These are phyloP conservation scores for Acanthiza pusilla DNA, from an alignment of 2,797 vertebrate species.

Conservation along the genomic window DNA sequence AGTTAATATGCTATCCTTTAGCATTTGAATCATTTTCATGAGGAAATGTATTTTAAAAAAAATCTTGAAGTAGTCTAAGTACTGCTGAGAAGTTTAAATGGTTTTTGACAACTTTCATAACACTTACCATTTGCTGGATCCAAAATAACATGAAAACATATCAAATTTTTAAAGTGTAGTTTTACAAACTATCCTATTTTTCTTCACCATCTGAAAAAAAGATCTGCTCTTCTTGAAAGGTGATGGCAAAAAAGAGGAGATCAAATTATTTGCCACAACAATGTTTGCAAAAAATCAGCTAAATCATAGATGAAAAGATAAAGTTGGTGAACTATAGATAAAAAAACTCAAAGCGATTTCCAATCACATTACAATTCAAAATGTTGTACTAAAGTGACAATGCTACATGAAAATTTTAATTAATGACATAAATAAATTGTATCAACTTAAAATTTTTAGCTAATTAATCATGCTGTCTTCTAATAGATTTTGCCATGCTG, in stretches of 20 bases:
- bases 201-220: neutral
- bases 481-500: neutral
- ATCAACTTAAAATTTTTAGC: neutral
- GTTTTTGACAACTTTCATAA: neutral
- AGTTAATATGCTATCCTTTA: neutral
- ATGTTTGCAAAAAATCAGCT: neutral
- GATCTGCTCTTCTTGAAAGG: neutral
- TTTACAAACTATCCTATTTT: neutral
- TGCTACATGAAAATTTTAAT: rapidly evolving
- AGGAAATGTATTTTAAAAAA: neutral
- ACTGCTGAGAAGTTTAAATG: neutral
- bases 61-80: neutral
- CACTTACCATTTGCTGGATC: neutral
- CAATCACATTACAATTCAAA: neutral
- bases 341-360: neutral
- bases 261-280: neutral
- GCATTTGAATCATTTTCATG: neutral
- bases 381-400: neutral
- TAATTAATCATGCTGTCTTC: neutral
- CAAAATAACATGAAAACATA: neutral
- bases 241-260: neutral
- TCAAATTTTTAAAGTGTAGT: neutral
- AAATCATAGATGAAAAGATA: neutral
- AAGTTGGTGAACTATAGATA: neutral
- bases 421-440: neutral